Conservation (phyloP, 2,113 vertebrate genomes). For the Condylura cristata region DNA sequence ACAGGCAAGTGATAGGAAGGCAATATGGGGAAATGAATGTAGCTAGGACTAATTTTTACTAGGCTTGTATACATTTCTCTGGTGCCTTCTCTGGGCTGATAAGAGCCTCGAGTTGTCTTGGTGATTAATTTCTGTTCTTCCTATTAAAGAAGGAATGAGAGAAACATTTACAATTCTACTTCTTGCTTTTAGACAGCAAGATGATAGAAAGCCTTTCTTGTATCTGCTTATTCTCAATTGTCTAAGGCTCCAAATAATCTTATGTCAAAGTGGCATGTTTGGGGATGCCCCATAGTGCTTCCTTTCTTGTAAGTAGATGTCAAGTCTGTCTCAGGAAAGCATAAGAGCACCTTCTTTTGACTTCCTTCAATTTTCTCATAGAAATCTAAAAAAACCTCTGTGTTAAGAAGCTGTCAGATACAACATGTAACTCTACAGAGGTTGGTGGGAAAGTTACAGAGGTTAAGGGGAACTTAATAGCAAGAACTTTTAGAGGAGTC, state of each 20-base stretch:
- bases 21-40: neutral
- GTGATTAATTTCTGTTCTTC: neutral
- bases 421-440: neutral
- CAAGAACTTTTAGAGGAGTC: neutral
- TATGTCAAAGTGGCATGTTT: neutral
- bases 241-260: neutral
- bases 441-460: neutral
- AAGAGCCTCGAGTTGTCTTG: neutral
- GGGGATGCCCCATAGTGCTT: neutral
- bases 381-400: neutral
- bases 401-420: neutral
- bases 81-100: neutral
- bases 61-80: neutral
- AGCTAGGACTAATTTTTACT: neutral
- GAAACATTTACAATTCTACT: neutral
- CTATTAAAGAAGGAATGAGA: fast-evolving
- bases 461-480: neutral
- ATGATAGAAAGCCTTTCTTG: neutral
- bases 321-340: neutral
- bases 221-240: neutral
- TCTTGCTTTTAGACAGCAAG: neutral
- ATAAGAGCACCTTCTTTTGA: neutral
- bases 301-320: neutral
- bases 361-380: neutral
- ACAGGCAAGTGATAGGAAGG: neutral